These are phyloP conservation scores for Festucalex cinctus DNA, from an alignment of 2,113 vertebrate genomes.

Conservation along the genomic window DNA sequence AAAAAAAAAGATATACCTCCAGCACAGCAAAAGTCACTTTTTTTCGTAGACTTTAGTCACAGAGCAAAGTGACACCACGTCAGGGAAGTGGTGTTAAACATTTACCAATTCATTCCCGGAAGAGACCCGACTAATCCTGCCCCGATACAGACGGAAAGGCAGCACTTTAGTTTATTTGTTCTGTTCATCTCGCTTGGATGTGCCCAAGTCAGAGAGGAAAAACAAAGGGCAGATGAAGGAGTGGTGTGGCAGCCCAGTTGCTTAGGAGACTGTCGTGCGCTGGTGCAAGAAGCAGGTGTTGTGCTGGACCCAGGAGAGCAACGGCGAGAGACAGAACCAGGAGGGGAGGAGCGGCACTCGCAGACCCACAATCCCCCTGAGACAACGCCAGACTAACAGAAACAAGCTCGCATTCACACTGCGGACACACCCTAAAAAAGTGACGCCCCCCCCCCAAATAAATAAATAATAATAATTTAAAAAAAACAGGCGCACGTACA, in stretches of 20 bases:
- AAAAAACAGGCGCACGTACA: conserved; percentile 20
- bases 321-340: conserved; percentile 36
- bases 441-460: too few relatives aligned
- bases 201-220: not conserved
- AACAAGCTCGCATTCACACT: conserved; percentile 14
- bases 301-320: conserved; percentile 64
- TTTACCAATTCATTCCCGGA: conserved; percentile 36
- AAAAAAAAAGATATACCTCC: not conserved
- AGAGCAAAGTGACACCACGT: conserved; percentile 21
- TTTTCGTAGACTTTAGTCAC: conserved; percentile 52
- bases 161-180: not conserved
- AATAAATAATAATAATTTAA: too few relatives aligned
- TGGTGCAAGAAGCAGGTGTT: conserved; percentile 68
- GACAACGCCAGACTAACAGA: conserved; percentile 55
- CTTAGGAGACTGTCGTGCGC: conserved; percentile 57
- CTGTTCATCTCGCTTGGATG: not conserved
- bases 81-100: conserved; percentile 40
- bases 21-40: not conserved
- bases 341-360: conserved; percentile 43
- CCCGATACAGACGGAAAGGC: not conserved
- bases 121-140: not conserved
- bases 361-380: conserved; percentile 54
- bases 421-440: conserved; percentile 49
- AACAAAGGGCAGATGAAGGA: conserved; percentile 25
- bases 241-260: conserved; percentile 44